phyloP scores from a whole-genome alignment of 2,113 vertebrate genomes.

The Vulpes lagopus region DNA sequence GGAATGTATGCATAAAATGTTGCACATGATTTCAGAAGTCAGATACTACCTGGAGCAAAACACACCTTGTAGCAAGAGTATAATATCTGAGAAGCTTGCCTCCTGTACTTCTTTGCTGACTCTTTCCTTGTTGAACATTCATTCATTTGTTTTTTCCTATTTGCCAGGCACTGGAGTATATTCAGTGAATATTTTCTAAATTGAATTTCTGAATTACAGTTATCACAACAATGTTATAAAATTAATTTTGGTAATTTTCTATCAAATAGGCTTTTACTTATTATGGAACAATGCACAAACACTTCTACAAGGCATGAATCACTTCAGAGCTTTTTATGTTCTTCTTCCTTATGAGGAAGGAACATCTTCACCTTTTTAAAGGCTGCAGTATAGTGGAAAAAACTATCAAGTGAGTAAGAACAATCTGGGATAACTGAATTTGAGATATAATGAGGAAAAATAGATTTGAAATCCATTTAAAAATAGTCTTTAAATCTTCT shows the following conservation, averaged over 20 bases:
- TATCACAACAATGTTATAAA: neutral
- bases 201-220: neutral
- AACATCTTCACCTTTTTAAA: neutral
- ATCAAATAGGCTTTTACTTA: slow-evolving; percentile 2
- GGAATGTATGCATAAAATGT: neutral
- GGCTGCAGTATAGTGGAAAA: neutral
- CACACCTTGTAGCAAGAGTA: neutral
- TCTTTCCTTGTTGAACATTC: neutral
- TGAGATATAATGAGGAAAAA: neutral
- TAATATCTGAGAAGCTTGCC: neutral
- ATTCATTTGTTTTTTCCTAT: neutral
- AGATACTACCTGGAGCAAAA: neutral
- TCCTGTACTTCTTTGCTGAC: neutral
- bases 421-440: neutral
- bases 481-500: neutral
- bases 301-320: neutral
- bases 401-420: neutral
- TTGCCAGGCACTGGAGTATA: neutral
- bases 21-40: neutral
- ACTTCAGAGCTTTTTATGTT: neutral
- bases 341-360: neutral
- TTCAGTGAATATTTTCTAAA: neutral
- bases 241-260: slow-evolving; percentile 30
- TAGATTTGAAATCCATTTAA: neutral
- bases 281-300: slow-evolving; percentile 24